Evolutionary conservation across 1,140 invertebrate genomes (phyloP), one percentile per base, ranked within the genome.

Genomic region (Zelostemma sp.): DNA sequence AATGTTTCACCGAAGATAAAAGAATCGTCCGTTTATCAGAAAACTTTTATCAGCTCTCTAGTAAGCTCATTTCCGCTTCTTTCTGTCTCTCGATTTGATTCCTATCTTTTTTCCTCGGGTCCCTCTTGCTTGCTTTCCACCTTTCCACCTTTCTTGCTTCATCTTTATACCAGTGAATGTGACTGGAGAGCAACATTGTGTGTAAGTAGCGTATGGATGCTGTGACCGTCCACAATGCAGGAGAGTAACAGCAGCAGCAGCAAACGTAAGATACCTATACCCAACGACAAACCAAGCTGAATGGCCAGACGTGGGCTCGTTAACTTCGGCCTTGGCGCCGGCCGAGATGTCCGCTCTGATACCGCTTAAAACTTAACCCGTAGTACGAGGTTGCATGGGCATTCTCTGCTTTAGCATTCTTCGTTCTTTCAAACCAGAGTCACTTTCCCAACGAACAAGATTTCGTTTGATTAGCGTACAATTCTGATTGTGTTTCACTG

Each of bases 241-340:
- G 8, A 28, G 58, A 66, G 55, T 59, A 49, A 50, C 41, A 3
- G 17, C 16, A 46, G 43, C 43, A 8, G 43, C 17, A 21, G 43
- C 43, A 11, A 41, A 14, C 14, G 40, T 41, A 38, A 43, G 40
- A 17, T 53, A 53, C 66, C 58, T 59, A n/a, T n/a, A 62, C 65
- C 18, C 43, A 51, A 56, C 58, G 48, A 35, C 60, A 55, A 62
- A 62, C 64, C 54, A 50, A 68, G 54, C 72, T 72, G 72, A 74
- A 74, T 74, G 72, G 68, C 68, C 72, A 74, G 72, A 74, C 72
- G 72, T 61, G 48, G 64, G 70, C 68, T 74, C 72, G 72, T 74
- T 74, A 74, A 68, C 72, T 68, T 63, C 72, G 72, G 60, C 72
- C 72, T 71, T 74, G 72, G 68, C 68, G 68, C 68, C 72, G 67